Conservation (phyloP, 2,888 invertebrate genomes). For the Melieria omissa region DNA sequence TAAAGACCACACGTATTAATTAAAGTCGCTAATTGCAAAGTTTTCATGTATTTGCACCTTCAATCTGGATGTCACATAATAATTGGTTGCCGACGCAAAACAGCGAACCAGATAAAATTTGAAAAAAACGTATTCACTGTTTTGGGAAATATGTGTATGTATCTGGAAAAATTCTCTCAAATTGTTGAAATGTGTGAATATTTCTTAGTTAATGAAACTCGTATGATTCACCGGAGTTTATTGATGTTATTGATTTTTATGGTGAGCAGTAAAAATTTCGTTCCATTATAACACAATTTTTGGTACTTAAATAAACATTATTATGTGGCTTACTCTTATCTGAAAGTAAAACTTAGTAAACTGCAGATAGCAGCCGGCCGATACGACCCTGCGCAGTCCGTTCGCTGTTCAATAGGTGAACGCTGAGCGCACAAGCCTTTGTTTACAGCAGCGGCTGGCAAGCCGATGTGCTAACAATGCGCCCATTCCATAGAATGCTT, state of each 20-base stretch:
- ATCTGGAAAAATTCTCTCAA: too few species aligned
- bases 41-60: too few species aligned
- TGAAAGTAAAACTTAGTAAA: neutral
- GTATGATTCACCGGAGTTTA: conserved; percentile 9
- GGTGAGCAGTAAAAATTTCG: conserved; percentile 7
- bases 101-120: too few species aligned
- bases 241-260: conserved; percentile 23
- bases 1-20: too few species aligned
- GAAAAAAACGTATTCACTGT: too few species aligned
- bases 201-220: neutral
- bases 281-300: conserved; percentile 47
- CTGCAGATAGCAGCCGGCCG: conserved; percentile 2
- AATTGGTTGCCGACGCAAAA: too few species aligned
- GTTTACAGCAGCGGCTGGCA: neutral
- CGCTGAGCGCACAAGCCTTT: neutral
- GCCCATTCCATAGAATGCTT: neutral
- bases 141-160: too few species aligned
- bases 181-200: too few species aligned
- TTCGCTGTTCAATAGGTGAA: conserved; percentile 1
- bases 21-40: too few species aligned
- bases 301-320: conserved; percentile 58
- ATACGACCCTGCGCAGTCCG: neutral
- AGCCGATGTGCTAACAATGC: neutral
- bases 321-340: conserved; percentile 43
- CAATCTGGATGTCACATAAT: too few species aligned